A percentile compares a stretch with the other conserved stretches of the same genome.
These are phyloP conservation scores for Uria aalge DNA, from an alignment of 2,113 vertebrate species.

Conservation along the genomic window DNA sequence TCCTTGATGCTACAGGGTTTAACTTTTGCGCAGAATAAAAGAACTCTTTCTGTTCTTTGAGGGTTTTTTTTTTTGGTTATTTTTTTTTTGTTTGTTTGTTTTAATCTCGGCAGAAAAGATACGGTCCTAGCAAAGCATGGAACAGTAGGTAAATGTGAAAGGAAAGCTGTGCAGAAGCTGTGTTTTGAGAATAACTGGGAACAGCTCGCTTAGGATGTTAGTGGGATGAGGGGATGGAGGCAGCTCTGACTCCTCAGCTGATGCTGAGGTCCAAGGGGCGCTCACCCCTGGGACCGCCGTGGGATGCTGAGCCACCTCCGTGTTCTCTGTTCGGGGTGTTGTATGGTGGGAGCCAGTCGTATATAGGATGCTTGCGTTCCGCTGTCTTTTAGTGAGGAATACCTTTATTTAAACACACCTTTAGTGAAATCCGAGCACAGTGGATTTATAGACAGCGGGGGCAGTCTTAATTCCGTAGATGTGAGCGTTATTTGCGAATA, in stretches of 20 bases:
- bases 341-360: background rate
- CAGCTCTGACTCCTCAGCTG: fast-evolving
- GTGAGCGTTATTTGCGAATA: conserved; percentile 66
- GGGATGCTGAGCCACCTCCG: background rate
- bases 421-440: background rate
- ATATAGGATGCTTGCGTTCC: background rate
- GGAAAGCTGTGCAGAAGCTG: background rate
- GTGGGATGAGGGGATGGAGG: background rate
- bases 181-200: fast-evolving
- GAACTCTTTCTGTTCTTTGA: fast-evolving
- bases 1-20: background rate
- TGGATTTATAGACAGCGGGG: background rate
- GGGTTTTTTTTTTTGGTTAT: background rate
- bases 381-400: background rate
- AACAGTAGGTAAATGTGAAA: background rate
- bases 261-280: fast-evolving
- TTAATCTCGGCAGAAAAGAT: no score
- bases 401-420: background rate
- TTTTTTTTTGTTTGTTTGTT: no score
- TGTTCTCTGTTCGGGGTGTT: fast-evolving
- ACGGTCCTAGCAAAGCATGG: background rate
- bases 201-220: fast-evolving
- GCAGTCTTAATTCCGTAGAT: conserved; percentile 5
- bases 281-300: fast-evolving
- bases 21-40: background rate